Base-by-base conservation (phyloP, 2,797 vertebrate genomes). In the Odontamblyopus rebecca region DNA sequence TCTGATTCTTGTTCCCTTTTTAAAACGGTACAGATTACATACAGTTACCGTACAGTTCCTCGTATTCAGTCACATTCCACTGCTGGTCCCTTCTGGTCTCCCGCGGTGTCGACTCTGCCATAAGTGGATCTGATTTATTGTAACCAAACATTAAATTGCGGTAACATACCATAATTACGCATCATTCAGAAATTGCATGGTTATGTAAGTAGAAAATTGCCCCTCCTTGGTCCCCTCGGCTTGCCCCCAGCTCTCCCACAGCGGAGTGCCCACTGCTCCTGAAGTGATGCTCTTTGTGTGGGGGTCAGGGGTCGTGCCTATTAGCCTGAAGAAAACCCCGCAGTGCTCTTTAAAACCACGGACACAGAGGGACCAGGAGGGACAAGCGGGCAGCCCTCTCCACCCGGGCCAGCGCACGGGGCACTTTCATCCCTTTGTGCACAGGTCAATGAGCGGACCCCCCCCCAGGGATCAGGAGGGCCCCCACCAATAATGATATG, bases 361-460 rank as follows among this genome's bases (percentile, higher is more conserved):
- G 27, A 32, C 11, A 16, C 59, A 30, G 59, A 32, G 59, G 59
- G 29, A 61, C 51, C 16, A 6, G 23, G 87, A 89, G 93, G 91
- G 95, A 94, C 96, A 94, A 95, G 92, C 94, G 93, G 93, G 90
- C 94, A 91, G 94, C 88, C 85, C 87, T 90, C 88, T 90, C 91
- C 88, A 91, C 88, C 91, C 89, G 85, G 84, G 83, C 84, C 84
- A 79, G 80, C 61, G 91, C 85, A 95, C 93, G 92, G 94, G 95
- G 94, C 93, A 95, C 96, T 97, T 97, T 97, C 95, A 96, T 96
- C 95, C 95, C 29, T 95, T 97, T 97, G 95, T 96, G 80, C 83
- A 76, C 87, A 91, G 95, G 95, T 96, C 95, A 96, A 94, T 94
- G 94, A 94, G 94, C 90, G 93, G 86, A 90, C 95, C 94, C 96